Percentiles rank a stretch among this genome's conserved stretches.
Evolutionary conservation across 37 sponge, comb jelly and placozoan species (phyloP).

Genomic region (Hormiphora californensis): DNA sequence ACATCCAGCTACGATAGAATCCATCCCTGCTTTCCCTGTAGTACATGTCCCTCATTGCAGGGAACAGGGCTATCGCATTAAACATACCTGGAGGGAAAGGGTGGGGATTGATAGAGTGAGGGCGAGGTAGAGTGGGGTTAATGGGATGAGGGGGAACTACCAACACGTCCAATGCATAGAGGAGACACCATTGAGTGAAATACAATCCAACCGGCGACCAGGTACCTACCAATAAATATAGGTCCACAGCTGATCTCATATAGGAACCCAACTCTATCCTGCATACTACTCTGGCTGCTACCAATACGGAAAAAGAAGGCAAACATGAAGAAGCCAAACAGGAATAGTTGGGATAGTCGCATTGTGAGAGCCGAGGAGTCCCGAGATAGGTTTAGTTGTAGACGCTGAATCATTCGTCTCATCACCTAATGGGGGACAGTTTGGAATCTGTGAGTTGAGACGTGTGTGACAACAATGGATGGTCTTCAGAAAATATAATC

Average conservation of each 20-base stretch:
- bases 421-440: too few species aligned
- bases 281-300: conserved; percentile 24
- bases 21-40: conserved; percentile 36
- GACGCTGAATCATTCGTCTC: conserved; percentile 49
- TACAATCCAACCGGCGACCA: too few species aligned
- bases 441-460: too few species aligned
- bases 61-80: conserved; percentile 49
- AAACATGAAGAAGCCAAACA: conserved; percentile 51
- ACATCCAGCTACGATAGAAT: conserved; percentile 52
- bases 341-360: conserved; percentile 44
- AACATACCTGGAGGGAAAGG: conserved; percentile 15
- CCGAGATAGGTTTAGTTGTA: conserved; percentile 41
- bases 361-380: conserved; percentile 40
- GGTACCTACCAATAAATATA: conserved; percentile 11
- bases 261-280: conserved; percentile 42
- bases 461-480: too few species aligned
- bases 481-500: too few species aligned
- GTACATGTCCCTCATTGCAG: conserved; percentile 32
- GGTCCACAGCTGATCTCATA: conserved; percentile 51
- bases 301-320: conserved; percentile 54
- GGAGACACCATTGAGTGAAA: neutral
- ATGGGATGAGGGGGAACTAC: neutral
- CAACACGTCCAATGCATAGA: neutral
- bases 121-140: neutral
- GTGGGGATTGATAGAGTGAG: neutral